These are phyloP conservation scores for Leuciscus idus DNA, from an alignment of 2,113 vertebrate genomes.

Conservation along the genomic window DNA sequence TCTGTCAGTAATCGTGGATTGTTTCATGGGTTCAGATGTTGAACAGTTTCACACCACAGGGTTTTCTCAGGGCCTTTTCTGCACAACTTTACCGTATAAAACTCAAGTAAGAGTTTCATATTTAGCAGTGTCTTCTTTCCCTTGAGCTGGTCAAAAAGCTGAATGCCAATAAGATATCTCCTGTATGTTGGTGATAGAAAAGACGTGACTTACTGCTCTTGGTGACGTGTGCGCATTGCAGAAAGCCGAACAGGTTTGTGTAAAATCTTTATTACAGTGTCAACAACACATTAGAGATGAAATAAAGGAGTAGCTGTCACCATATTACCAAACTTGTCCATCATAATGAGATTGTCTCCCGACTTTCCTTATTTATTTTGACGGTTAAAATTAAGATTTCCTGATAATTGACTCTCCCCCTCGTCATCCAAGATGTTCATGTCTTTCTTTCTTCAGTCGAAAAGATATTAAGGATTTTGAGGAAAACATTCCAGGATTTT, in stretches of 20 bases:
- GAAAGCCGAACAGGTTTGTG: background rate
- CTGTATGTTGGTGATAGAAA: background rate
- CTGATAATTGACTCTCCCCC: too few species aligned
- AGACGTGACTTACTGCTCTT: background rate
- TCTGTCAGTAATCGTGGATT: too few species aligned
- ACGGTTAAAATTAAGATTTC: too few species aligned
- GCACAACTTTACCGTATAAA: background rate
- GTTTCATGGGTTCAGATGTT: too few species aligned
- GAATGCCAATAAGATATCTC: background rate
- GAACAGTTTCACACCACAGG: constrained; percentile 58
- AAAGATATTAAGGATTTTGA: too few species aligned
- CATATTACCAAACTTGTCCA: background rate
- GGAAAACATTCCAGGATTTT: too few species aligned
- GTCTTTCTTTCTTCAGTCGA: too few species aligned
- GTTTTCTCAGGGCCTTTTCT: background rate
- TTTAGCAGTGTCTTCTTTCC: background rate
- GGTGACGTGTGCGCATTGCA: background rate
- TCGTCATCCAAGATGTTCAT: too few species aligned
- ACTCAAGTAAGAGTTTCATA: background rate
- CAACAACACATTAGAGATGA: background rate
- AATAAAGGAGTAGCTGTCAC: background rate
- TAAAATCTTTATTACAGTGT: constrained; percentile 19
- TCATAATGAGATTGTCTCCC: background rate
- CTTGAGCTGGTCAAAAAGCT: constrained; percentile 29
- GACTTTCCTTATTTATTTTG: too few species aligned